Base-by-base conservation (phyloP, 1,140 invertebrate species). In the Anoplolepis gracilipes region DNA sequence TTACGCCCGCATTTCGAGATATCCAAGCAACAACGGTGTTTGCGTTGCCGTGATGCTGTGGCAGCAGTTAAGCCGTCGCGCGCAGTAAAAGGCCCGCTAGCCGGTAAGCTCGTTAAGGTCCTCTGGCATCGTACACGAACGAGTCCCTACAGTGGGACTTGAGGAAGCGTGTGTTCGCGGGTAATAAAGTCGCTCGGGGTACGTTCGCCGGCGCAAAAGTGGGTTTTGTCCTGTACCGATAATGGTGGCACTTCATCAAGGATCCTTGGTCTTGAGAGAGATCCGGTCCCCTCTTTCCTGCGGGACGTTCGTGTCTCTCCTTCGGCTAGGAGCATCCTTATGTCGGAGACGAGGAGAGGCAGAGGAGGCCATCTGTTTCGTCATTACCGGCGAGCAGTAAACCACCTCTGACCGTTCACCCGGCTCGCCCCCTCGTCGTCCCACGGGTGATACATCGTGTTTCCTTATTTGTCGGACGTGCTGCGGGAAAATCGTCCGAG, bases 401-500 rank as follows among this genome's bases (percentile, higher is more conserved):
- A 95, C 91, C 93, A 94, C 91, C 92, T 90, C 86, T 86, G 49
- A 62, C 64, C 79, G 55, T 65, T 39, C 62, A 13, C 55, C 36
- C 61, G 62, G n/a, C 49, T 82, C 76, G 59, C 69, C 67, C 55
- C 30, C 57, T 78, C 92, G 89, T 92, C 91, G 89, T 94, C 94
- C 94, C 94, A 85, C 92, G 94, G 94, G 94, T 94, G 92, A 95
- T 95, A 94, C 94, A 95, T 95, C 92, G 94, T 93, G 92, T 94
- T 94, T 94, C 93, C 94, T 94, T 94, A 94, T 94, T 94, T 95
- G 93, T 88, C 89, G 93, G 92, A 94, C 94, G 94, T 94, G 94
- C 93, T 91, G 91, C 93, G 92, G 91, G 92, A 94, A 94, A 95
- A 94, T 95, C 93, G 93, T 89, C 92, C 91, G 92, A 94, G 93